Evolutionary conservation across 2,888 invertebrate species (phyloP).

Genomic region (Xanthostigma xanthostigma): DNA sequence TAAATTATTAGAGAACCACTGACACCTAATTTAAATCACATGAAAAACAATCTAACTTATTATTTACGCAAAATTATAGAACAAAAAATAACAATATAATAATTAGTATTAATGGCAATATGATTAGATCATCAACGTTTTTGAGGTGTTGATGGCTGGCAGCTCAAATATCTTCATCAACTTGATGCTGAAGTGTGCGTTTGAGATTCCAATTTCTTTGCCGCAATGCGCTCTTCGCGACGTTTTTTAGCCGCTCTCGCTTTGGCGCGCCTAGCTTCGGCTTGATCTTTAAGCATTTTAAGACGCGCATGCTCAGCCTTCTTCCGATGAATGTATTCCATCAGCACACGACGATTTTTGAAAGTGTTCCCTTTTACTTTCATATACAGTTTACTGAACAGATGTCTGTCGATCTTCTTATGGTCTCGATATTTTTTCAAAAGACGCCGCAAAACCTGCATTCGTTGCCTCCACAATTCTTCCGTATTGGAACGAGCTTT

Average conservation of each 20-base stretch:
- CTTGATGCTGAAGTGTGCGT: too few species aligned
- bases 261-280: slow-evolving; percentile 88
- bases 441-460: slow-evolving; percentile 83
- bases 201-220: slow-evolving; percentile 55
- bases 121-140: too few species aligned
- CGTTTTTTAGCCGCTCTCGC: slow-evolving; percentile 89
- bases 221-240: slow-evolving; percentile 78
- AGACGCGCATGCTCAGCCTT: slow-evolving; percentile 93
- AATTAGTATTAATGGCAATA: too few species aligned
- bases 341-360: slow-evolving; percentile 93
- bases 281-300: slow-evolving; percentile 87
- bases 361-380: slow-evolving; percentile 93
- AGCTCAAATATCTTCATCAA: too few species aligned
- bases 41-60: too few species aligned
- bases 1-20: too few species aligned
- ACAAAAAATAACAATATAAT: too few species aligned
- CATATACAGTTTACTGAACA: slow-evolving; percentile 93
- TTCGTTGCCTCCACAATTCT: slow-evolving; percentile 76
- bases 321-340: slow-evolving; percentile 99
- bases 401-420: slow-evolving; percentile 93
- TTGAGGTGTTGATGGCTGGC: too few species aligned
- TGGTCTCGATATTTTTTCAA: slow-evolving; percentile 87
- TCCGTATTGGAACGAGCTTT: slow-evolving; percentile 66
- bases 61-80: too few species aligned
- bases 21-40: too few species aligned